phyloP scores from a whole-genome alignment of 2,113 vertebrate genomes.

The Heliornis fulica region DNA sequence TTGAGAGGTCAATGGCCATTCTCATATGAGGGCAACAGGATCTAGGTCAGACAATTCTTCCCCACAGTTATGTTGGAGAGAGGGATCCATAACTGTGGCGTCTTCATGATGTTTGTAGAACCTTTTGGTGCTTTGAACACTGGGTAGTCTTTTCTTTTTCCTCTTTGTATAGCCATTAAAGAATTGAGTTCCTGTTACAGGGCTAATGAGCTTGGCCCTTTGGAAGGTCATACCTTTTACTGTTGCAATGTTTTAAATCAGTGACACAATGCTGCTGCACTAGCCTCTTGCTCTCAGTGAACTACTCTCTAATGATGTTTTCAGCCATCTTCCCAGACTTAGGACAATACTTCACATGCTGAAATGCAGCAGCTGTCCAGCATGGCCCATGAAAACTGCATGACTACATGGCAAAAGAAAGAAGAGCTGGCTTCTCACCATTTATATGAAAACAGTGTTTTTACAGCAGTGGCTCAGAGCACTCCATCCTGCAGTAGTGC shows the following conservation, averaged over 20 bases:
- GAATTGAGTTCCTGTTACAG: background rate
- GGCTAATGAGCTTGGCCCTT: background rate
- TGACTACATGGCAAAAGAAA: background rate
- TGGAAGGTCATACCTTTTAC: background rate
- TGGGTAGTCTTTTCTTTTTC: background rate
- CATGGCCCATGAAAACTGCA: fast-evolving
- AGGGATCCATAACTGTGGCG: background rate
- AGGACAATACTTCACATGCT: fast-evolving
- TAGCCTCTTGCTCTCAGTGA: background rate
- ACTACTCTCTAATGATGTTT: background rate
- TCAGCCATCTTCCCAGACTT: background rate
- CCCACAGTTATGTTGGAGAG: background rate
- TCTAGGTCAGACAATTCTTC: background rate
- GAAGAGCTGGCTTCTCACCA: background rate
- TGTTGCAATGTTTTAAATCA: background rate
- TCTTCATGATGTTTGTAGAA: background rate
- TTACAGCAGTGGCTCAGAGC: background rate
- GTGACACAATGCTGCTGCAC: background rate
- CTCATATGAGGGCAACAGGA: background rate
- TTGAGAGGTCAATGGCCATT: background rate
- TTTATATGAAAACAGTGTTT: background rate
- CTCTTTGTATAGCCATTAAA: background rate
- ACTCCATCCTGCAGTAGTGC: background rate
- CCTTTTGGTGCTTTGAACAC: background rate
- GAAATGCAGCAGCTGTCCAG: background rate